Conservation (phyloP, 2,888 invertebrate species). For the Ganaspis brasiliensis region DNA sequence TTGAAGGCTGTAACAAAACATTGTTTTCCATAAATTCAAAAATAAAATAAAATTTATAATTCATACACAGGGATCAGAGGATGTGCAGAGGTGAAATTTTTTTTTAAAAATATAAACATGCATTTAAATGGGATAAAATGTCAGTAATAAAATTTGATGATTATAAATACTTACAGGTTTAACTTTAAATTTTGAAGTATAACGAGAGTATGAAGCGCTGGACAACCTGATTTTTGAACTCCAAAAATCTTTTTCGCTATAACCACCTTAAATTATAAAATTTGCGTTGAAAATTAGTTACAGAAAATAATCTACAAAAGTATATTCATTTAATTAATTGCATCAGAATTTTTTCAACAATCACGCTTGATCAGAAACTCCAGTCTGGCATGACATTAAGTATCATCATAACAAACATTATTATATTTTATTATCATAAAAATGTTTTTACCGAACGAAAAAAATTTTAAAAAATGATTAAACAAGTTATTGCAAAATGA, state of each 20-base stretch:
- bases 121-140: no score
- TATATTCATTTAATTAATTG: neutral
- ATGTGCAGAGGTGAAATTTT: no score
- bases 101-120: no score
- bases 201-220: constrained; percentile 77
- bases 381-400: constrained; percentile 67
- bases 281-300: neutral
- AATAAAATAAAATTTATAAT: constrained; percentile 17
- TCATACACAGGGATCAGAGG: neutral
- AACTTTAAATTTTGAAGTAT: constrained; percentile 81
- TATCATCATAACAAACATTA: constrained; percentile 60
- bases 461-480: no score
- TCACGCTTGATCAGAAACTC: constrained; percentile 71
- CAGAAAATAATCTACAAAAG: neutral
- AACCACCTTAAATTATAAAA: no score
- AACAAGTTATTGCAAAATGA: no score
- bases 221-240: constrained; percentile 62
- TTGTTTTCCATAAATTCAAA: constrained; percentile 37
- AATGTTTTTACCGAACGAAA: no score
- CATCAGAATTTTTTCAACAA: constrained; percentile 65
- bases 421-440: no score
- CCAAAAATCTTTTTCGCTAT: constrained; percentile 73
- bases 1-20: constrained; percentile 74
- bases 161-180: constrained; percentile 78
- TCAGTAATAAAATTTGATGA: neutral